phyloP scores from a whole-genome alignment of 1,140 invertebrate species.

The Pogonus chalceus region DNA sequence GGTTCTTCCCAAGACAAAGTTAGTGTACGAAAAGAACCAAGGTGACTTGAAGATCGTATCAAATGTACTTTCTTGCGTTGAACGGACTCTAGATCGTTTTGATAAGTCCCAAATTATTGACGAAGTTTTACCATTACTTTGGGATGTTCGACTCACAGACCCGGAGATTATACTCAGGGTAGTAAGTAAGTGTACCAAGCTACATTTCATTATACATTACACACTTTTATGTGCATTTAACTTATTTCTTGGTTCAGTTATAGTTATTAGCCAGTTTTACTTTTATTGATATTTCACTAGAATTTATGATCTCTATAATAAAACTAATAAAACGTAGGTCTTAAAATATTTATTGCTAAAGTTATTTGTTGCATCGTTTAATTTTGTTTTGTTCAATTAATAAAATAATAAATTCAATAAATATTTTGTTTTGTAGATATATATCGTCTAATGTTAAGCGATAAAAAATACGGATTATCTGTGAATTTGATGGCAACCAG shows the following conservation, averaged over 20 bases:
- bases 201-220: neutral
- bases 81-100: conserved; percentile 69
- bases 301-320: too few relatives aligned
- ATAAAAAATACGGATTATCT: conserved; percentile 85
- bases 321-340: too few relatives aligned
- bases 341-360: too few relatives aligned
- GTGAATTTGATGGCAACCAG: conserved; percentile 88
- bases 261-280: too few relatives aligned
- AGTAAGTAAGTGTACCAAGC: conserved; percentile 60
- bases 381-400: too few relatives aligned
- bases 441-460: conserved; percentile 82
- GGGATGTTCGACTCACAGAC: conserved; percentile 76
- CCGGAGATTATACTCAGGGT: conserved; percentile 68
- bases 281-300: too few relatives aligned
- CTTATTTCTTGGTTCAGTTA: too few relatives aligned
- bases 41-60: conserved; percentile 65
- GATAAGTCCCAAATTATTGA: conserved; percentile 84
- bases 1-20: conserved; percentile 78
- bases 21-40: conserved; percentile 78
- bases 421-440: conserved; percentile 56
- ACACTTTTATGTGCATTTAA: neutral
- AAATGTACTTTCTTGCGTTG: conserved; percentile 65
- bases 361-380: too few relatives aligned
- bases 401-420: neutral
- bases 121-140: conserved; percentile 84